Evolutionary conservation across 2,797 vertebrate genomes (phyloP), one percentile per base, ranked within the genome.

Genomic region (Sebastiscus tertius): DNA sequence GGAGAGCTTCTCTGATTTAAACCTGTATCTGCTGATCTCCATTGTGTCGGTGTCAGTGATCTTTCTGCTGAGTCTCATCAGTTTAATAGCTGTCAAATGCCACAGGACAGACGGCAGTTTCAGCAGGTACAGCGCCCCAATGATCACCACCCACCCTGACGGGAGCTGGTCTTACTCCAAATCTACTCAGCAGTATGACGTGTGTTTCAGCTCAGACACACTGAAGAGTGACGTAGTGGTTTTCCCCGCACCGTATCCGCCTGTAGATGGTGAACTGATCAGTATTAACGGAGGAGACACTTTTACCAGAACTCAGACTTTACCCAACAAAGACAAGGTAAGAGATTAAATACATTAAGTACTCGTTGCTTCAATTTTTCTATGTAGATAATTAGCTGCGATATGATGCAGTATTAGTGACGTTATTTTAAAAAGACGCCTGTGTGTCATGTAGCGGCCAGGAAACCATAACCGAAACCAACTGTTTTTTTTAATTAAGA

Each of bases 161-260:
- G 93, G 92, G 72, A 94, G 89, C 89, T 94, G 92, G 90, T 93
- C 91, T 79, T 93, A 93, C 86, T 92, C 92, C 24, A 92, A 93
- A 78, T 75, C 91, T 78, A 90, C 91, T 74, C 91, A 94, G 84
- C 92, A 93, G 85, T 93, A 93, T 85, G 91, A 93, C 72, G 89
- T 94, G 79, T 90, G 92, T 64, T 93, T 94, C 87, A 92, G 89
- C 59, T 93, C 91, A 55, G 92, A 93, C 82, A 93, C 89, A 6
- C 67, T 93, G 56, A 93, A 93, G 85, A 92, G 93, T 89, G 92
- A 94, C 60, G 77, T 95, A 0, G 82, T 95, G 52, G 93, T 95
- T 33, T 92, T 93, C 63, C 90, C 92, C 0, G 76, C 82, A 0
- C 58, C 66, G 6, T 92, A 59, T 87, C 90, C 88, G 0, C 85